Evolutionary conservation across 1,140 invertebrate species (phyloP), one percentile per base, ranked within the genome.

Genomic region (Rhyzopertha dominica): DNA sequence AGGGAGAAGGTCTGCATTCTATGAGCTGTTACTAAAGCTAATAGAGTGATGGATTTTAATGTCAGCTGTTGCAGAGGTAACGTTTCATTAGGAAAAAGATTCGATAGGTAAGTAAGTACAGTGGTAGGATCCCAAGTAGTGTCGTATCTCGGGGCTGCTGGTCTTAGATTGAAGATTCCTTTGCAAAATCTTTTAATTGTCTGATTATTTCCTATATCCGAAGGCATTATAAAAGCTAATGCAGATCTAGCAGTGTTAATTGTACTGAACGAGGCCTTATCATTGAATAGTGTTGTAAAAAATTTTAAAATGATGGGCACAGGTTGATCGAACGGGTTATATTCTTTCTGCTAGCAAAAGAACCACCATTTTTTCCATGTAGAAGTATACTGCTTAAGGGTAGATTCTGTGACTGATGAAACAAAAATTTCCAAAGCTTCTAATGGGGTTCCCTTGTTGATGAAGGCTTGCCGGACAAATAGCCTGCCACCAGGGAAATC

Each of bases 341-440:
- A 32, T 10, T 32, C 16, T 32, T 14, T 32, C 9, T 13, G 8
- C 14, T 8, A 8, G 16, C 31, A 32, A 13, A 32, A 32, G 9
- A 8, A 10, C 31, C 31, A 32, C 35, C 35, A 37, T 5, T 5
- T 14, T 17, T 22, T 17, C 9, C 17, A 22, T 5, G 14, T 20
- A 16, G 17, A 13, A 18, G 51, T 34, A 32, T 65, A 65, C 44
- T 63, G 58, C 26, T 56, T 57, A 7, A 56, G 26, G 0, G 61
- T 56, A 10, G 49, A 51, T 10, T 47, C 18, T 10, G 54, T 35
- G 1, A 62, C 23, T 0, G 56, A 62, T 0, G 49, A 43, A 7
- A 52, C 2, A 35, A 53, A 43, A 5, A 61, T 31, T n/a, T 59
- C 43, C 2, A 51, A 22, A n/a, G 54, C 24, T 16, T 44, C 29